Percentiles rank a stretch among this genome's conserved stretches.
phyloP scores from a whole-genome alignment of 2,113 vertebrate species.

The Toxotes chatareus region DNA sequence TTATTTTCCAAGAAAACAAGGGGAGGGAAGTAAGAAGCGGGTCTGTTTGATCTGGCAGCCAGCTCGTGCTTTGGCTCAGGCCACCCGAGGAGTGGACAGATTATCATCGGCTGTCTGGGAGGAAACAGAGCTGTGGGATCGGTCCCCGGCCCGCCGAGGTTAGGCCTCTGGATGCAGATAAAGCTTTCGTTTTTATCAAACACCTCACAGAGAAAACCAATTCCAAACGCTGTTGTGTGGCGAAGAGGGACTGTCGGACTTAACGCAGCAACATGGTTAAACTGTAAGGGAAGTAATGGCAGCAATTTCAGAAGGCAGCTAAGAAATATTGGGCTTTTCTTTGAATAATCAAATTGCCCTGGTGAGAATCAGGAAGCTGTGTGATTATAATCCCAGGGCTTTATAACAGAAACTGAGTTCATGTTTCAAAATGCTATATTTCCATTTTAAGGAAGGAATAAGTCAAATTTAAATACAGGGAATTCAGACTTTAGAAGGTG shows the following conservation, averaged over 20 bases:
- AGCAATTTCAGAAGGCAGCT: slow-evolving; percentile 31
- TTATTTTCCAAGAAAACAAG: slow-evolving; percentile 11
- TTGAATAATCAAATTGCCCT: neutral
- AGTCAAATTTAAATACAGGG: neutral
- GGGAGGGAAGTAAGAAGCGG: slow-evolving; percentile 3
- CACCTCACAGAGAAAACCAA: slow-evolving; percentile 45
- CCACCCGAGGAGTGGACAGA: slow-evolving; percentile 60
- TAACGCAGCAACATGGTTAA: slow-evolving; percentile 30
- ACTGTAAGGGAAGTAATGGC: slow-evolving; percentile 25
- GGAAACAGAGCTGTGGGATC: slow-evolving; percentile 54
- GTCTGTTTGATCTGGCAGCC: slow-evolving; percentile 46
- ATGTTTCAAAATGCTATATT: too few relatives aligned
- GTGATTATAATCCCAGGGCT: neutral
- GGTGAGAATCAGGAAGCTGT: neutral
- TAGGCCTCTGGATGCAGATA: slow-evolving; percentile 53
- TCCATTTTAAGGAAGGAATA: too few relatives aligned
- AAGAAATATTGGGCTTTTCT: neutral
- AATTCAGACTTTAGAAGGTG: neutral
- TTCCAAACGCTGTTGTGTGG: slow-evolving; percentile 27
- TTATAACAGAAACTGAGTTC: neutral
- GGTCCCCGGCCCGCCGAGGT: slow-evolving; percentile 25
- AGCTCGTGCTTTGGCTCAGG: slow-evolving; percentile 22
- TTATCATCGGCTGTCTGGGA: slow-evolving; percentile 48
- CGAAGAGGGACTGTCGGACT: slow-evolving; percentile 2
- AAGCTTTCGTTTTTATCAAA: slow-evolving; percentile 44